These are phyloP conservation scores for Metopia argyrocephala DNA, from an alignment of 2,888 invertebrate species.

Conservation along the genomic window DNA sequence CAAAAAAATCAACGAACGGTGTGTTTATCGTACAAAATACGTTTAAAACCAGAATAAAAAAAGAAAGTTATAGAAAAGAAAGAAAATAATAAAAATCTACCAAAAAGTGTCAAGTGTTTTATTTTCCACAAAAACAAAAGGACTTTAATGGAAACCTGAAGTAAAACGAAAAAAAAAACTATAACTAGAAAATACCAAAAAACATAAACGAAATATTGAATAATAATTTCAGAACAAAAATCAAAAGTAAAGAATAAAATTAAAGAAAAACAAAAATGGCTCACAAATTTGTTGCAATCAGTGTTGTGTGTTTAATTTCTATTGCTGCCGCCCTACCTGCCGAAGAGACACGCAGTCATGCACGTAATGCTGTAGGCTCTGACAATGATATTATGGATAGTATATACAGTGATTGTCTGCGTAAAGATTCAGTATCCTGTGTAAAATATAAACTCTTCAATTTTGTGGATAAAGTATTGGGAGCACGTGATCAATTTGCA, in stretches of 20 bases:
- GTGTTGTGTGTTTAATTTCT: constrained; percentile 81
- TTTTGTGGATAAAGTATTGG: constrained; percentile 90
- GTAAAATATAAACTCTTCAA: constrained; percentile 92
- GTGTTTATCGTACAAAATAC: constrained; percentile 55
- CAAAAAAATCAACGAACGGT: constrained; percentile 63
- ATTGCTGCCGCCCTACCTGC: constrained; percentile 85
- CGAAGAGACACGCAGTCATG: constrained; percentile 82
- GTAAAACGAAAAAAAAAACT: constrained; percentile 39
- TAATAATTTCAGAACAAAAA: constrained; percentile 14
- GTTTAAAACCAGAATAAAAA: constrained; percentile 55
- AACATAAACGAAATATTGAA: constrained; percentile 56
- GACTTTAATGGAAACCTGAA: constrained; percentile 62
- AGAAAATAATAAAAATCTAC: background rate
- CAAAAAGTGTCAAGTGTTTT: constrained; percentile 49
- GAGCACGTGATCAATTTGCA: constrained; percentile 88
- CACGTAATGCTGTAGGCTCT: constrained; percentile 80
- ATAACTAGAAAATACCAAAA: constrained; percentile 59
- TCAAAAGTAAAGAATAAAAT: constrained; percentile 2
- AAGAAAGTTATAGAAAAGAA: constrained; percentile 63
- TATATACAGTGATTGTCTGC: constrained; percentile 87
- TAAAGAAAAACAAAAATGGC: constrained; percentile 73
- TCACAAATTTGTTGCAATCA: constrained; percentile 79
- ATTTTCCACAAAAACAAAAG: constrained; percentile 31
- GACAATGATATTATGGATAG: constrained; percentile 89
- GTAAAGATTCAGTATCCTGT: constrained; percentile 90